Base-by-base conservation (phyloP, 2,113 vertebrate genomes). In the Mesitornis unicolor region DNA sequence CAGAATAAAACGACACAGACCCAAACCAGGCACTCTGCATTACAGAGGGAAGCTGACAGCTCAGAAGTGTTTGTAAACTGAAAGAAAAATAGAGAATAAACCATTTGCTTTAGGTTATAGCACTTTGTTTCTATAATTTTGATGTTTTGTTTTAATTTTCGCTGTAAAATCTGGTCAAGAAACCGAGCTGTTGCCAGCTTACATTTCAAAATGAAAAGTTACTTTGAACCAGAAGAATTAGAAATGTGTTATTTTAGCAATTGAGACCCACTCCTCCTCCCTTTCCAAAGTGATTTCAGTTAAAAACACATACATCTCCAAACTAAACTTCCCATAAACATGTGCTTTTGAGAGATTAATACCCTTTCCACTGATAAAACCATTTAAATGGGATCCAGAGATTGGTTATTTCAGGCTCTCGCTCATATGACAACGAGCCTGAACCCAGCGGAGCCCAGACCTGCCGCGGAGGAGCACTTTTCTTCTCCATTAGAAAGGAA, bases 291-390 rank as follows among this genome's bases (percentile, higher is more conserved):
- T 18, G 84, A 95, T 95, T 95, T 89, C 84, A 79, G 69, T 82
- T 87, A 51, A 87, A 87, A 90, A 95, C 36, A 80, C 88, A 50
- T 11, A 40, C 31, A 48, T 76, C 71, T 90, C 93, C 96, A 91
- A 81, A 75, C 67, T 57, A 94, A 96, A 90, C 91, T 90, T 74
- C 92, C 94, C 94, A 89, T 77, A 90, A 90, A 83, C 56, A 69
- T 77, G 87, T 87, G 95, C 80, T 95, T 96, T 93, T 69, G 85
- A 77, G 86, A 95, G 90, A 96, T 95, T 95, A 93, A 95, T 97
- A 13, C 71, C 28, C 95, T 93, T 93, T 90, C 89, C 83, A 90
- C 96, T 67, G 90, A 96, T 95, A 94, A 95, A 97, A 86, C 73
- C 57, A 48, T 71, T 71, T 75, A 57, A 93, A 87, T 76, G 73